Evolutionary conservation across 1,140 invertebrate species (phyloP).

Genomic region (Zaprionus kolodkinae): DNA sequence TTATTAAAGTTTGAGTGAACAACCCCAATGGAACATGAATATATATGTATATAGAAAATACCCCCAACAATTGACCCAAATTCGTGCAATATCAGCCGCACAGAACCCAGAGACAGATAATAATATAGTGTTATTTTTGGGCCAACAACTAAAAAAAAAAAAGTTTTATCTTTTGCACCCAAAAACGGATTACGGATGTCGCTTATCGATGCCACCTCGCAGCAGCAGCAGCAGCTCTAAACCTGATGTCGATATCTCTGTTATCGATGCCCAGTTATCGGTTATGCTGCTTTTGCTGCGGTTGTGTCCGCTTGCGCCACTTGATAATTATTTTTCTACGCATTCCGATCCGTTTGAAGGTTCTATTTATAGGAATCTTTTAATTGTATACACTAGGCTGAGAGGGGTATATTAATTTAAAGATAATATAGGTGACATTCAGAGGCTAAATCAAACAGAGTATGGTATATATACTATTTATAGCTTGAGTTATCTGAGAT

Average conservation of each 20-base stretch:
- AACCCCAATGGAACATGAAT: background rate
- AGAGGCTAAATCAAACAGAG: no score
- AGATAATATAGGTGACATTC: background rate
- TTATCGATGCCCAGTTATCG: constrained; percentile 25
- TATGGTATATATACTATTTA: background rate
- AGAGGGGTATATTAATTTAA: background rate
- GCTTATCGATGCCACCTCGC: constrained; percentile 25
- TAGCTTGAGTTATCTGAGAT: background rate
- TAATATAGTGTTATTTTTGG: background rate
- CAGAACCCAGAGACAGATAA: background rate
- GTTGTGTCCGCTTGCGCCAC: constrained; percentile 2
- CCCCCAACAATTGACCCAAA: background rate
- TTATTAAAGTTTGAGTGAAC: no score
- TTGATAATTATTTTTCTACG: constrained; percentile 34
- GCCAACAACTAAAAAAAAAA: background rate
- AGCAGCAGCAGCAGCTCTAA: constrained; percentile 3
- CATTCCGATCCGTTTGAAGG: constrained; percentile 17
- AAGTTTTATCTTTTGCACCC: constrained; percentile 17
- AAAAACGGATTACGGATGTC: constrained; percentile 29
- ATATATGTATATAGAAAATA: background rate
- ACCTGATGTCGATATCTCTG: constrained; percentile 21
- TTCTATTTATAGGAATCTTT: constrained; percentile 29
- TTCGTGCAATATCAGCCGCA: background rate
- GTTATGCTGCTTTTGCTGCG: no score
- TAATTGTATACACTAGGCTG: background rate